phyloP scores from a whole-genome alignment of 1,140 invertebrate genomes.

The Drosophila neocordata region DNA sequence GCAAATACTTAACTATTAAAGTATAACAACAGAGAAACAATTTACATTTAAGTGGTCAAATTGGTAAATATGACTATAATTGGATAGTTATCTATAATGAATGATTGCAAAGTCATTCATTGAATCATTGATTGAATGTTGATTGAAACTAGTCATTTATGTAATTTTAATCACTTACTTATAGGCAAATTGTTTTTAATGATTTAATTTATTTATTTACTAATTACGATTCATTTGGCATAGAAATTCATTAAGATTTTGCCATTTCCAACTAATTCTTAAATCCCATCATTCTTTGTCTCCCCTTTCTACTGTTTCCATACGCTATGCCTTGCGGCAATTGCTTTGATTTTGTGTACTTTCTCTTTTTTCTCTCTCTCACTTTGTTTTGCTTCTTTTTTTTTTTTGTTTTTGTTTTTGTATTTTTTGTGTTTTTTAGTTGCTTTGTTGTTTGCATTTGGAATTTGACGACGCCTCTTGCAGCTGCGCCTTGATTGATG shows the following conservation, averaged over 20 bases:
- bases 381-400: slow-evolving; percentile 4
- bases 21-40: no score
- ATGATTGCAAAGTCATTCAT: no score
- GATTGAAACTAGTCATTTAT: background rate
- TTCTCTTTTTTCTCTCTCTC: background rate
- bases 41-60: no score
- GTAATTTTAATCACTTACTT: background rate
- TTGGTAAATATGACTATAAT: no score
- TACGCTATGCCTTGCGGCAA: slow-evolving; percentile 16
- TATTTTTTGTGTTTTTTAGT: slow-evolving; percentile 1
- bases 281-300: background rate
- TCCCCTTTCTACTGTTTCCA: background rate
- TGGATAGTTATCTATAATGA: no score
- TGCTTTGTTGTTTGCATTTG: slow-evolving; percentile 47
- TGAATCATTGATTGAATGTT: no score
- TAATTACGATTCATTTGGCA: background rate
- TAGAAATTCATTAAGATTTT: background rate
- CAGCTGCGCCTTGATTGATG: slow-evolving; percentile 52
- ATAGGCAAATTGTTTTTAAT: background rate
- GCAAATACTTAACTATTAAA: no score
- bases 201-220: background rate
- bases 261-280: background rate
- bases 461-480: slow-evolving; percentile 49
- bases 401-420: background rate
- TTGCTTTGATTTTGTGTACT: slow-evolving; percentile 39